These are phyloP conservation scores for Cheilosia urbana DNA, from an alignment of 2,888 invertebrate genomes.

Conservation along the genomic window DNA sequence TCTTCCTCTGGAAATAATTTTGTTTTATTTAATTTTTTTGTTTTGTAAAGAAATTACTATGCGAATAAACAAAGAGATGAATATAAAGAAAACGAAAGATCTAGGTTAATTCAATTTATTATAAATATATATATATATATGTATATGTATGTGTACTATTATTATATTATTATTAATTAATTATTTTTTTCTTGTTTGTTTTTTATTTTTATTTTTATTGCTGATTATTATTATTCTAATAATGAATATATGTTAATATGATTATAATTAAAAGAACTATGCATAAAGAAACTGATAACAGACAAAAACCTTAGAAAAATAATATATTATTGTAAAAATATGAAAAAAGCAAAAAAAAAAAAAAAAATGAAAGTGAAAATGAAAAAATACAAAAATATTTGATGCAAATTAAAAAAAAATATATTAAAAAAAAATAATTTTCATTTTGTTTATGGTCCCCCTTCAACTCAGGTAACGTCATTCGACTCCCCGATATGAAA, in stretches of 20 bases:
- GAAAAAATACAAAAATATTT: slow-evolving; percentile 74
- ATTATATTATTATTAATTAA: slow-evolving; percentile 61
- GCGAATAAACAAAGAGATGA: slow-evolving; percentile 28
- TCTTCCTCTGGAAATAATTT: slow-evolving; percentile 21
- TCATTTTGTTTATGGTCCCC: too few species aligned
- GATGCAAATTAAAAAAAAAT: slow-evolving; percentile 73
- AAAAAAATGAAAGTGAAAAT: slow-evolving; percentile 53
- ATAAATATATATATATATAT: slow-evolving; percentile 51
- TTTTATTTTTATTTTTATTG: slow-evolving; percentile 73
- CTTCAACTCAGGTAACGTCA: too few species aligned
- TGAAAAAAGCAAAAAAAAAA: slow-evolving; percentile 32
- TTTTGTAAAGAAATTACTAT: slow-evolving; percentile 51
- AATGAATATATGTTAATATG: slow-evolving; percentile 74
- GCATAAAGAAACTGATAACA: slow-evolving; percentile 73
- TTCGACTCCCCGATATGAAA: too few species aligned
- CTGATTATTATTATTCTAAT: slow-evolving; percentile 73
- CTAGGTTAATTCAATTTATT: slow-evolving; percentile 73
- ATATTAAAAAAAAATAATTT: slow-evolving; percentile 10
- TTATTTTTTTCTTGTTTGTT: slow-evolving; percentile 67
- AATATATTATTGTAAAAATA: slow-evolving; percentile 74
- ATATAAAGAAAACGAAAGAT: slow-evolving; percentile 32
- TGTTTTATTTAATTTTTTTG: slow-evolving; percentile 38
- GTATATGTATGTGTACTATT: slow-evolving; percentile 48
- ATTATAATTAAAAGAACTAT: slow-evolving; percentile 71
- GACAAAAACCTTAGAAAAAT: slow-evolving; percentile 73